These are phyloP conservation scores for Corythornis cristatus DNA, from an alignment of 2,113 vertebrate species.

Conservation along the genomic window DNA sequence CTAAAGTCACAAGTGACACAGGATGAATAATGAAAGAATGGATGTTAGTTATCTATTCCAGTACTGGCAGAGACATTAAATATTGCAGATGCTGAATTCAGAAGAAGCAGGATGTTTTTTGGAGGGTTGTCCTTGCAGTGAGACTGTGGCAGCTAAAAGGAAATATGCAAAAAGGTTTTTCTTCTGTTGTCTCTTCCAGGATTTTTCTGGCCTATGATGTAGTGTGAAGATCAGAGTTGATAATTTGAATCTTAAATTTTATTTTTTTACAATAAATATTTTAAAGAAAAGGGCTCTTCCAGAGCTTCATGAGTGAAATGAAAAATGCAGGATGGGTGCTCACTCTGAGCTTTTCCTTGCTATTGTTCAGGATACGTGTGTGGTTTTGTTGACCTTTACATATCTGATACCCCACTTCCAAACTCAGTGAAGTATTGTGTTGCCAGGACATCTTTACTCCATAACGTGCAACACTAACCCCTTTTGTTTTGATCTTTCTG, in stretches of 20 bases:
- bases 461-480: neutral
- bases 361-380: rapidly evolving
- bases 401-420: neutral
- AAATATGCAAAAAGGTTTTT: neutral
- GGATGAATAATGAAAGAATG: neutral
- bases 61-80: neutral
- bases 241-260: neutral
- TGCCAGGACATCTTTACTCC: neutral
- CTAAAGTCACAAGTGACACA: neutral
- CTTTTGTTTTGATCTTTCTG: neutral
- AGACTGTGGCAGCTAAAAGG: neutral
- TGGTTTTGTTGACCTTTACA: neutral
- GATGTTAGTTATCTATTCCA: neutral
- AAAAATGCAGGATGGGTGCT: neutral
- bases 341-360: neutral
- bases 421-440: neutral
- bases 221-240: neutral
- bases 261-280: rapidly evolving
- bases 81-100: neutral
- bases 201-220: neutral
- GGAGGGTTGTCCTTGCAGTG: neutral
- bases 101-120: neutral
- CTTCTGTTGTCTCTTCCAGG: neutral
- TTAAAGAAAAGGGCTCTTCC: neutral
- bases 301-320: neutral